phyloP scores from a whole-genome alignment of 2,113 vertebrate genomes.

The Zosterops lateralis region DNA sequence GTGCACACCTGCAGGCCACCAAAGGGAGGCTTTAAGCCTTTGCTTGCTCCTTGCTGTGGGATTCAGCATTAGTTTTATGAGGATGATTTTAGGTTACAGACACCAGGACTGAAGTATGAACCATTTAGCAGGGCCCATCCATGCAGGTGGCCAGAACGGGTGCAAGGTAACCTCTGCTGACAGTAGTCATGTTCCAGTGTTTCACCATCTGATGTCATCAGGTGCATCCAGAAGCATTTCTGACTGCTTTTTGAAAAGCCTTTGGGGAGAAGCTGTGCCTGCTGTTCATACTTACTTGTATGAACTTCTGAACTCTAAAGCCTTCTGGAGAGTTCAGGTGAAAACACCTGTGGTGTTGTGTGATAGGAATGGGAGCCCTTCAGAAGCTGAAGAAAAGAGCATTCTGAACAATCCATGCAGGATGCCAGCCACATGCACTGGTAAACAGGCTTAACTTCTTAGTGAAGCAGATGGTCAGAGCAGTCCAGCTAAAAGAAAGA shows the following conservation, averaged over 20 bases:
- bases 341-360: neutral
- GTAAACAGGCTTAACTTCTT: neutral
- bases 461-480: neutral
- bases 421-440: fast-evolving
- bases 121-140: neutral
- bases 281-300: neutral
- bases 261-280: neutral
- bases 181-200: neutral
- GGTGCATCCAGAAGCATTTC: neutral
- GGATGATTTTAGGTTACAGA: neutral
- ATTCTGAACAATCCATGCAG: neutral
- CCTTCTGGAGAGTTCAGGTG: neutral
- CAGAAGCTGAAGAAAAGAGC: neutral
- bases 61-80: neutral
- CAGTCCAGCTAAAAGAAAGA: neutral
- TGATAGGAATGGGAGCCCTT: neutral
- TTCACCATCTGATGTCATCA: neutral
- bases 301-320: neutral
- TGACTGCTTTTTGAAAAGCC: neutral
- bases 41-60: neutral
- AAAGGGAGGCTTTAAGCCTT: neutral
- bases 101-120: neutral
- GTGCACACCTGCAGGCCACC: constrained; percentile 6
- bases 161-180: neutral
- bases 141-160: neutral